These are phyloP conservation scores for Andricus grossulariae DNA, from an alignment of 1,140 invertebrate genomes.

Conservation along the genomic window DNA sequence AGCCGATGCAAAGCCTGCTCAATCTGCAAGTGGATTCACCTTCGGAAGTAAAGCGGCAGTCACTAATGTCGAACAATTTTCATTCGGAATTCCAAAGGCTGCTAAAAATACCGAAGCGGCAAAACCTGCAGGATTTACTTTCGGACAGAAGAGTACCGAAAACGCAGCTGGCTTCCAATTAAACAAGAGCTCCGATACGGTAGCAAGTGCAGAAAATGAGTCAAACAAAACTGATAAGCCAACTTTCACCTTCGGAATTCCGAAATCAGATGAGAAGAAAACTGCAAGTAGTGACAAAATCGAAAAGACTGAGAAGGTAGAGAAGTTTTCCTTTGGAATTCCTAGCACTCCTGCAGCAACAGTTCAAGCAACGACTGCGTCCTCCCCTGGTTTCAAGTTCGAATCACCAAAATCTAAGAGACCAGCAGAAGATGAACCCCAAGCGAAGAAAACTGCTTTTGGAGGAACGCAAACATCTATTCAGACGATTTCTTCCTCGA, in stretches of 20 bases:
- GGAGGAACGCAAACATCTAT: background rate
- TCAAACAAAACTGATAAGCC: background rate
- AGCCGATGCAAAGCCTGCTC: constrained; percentile 44
- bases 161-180: constrained; percentile 22
- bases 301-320: constrained; percentile 25
- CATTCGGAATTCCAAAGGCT: constrained; percentile 64
- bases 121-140: constrained; percentile 33
- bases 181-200: too few species aligned
- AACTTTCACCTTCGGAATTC: constrained; percentile 36
- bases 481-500: background rate
- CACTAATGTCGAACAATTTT: constrained; percentile 48
- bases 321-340: constrained; percentile 69
- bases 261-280: constrained; percentile 38
- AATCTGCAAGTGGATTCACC: constrained; percentile 55
- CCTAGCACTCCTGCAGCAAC: constrained; percentile 19
- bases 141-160: constrained; percentile 12
- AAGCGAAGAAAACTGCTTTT: background rate
- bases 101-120: constrained; percentile 20
- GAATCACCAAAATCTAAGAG: constrained; percentile 33
- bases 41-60: constrained; percentile 46
- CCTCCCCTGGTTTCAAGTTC: constrained; percentile 39
- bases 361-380: background rate
- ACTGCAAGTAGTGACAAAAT: background rate
- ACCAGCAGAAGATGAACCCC: background rate
- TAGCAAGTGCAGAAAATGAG: background rate